These are phyloP conservation scores for Pomatostomus ruficeps DNA, from an alignment of 2,113 vertebrate genomes.

Conservation along the genomic window DNA sequence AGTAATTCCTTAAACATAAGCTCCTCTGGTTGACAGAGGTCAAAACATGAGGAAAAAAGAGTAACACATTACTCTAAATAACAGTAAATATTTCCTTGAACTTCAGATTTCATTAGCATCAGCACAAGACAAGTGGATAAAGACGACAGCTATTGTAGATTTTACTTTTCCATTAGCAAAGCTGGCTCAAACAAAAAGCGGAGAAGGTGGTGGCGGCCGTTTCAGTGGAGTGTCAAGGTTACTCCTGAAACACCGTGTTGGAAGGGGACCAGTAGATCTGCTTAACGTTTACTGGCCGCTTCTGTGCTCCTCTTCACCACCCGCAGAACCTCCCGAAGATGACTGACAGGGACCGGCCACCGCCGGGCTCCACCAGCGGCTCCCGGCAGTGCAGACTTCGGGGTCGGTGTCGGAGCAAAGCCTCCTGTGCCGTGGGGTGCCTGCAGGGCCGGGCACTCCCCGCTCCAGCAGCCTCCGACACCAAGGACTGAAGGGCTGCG, in stretches of 20 bases:
- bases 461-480: neutral
- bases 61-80: neutral
- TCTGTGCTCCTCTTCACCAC: neutral
- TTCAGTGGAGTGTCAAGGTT: neutral
- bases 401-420: neutral
- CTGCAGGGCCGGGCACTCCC: neutral
- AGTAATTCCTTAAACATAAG: neutral
- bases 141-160: neutral
- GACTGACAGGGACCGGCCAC: neutral
- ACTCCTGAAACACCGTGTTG: accelerated
- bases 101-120: neutral
- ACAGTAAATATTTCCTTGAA: neutral
- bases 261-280: neutral
- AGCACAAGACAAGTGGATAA: neutral
- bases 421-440: accelerated
- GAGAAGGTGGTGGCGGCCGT: neutral
- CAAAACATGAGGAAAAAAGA: neutral
- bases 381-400: neutral
- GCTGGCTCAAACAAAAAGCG: neutral
- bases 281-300: no score
- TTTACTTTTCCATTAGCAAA: neutral
- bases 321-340: neutral
- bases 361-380: neutral
- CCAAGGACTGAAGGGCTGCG: neutral
- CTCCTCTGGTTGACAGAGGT: neutral